phyloP scores from a whole-genome alignment of 2,888 invertebrate genomes.

The Spatulosminthurus flaviceps region DNA sequence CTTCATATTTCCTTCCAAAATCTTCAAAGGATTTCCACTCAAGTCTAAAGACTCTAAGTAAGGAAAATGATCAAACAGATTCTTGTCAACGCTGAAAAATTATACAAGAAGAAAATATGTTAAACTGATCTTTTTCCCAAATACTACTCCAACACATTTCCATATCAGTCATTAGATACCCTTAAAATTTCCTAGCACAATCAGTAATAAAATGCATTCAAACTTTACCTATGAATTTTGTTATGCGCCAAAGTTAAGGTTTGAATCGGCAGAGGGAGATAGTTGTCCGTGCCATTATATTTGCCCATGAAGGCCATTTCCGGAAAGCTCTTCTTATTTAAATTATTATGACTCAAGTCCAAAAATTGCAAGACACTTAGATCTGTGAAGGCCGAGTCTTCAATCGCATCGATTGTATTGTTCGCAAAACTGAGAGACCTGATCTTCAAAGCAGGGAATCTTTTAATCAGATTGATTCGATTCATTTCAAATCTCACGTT shows the following conservation, averaged over 20 bases:
- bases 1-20: constrained; percentile 73
- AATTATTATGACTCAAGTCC: constrained; percentile 57
- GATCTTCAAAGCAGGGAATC: constrained; percentile 50
- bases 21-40: constrained; percentile 77
- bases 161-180: no score
- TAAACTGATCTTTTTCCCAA: no score
- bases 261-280: constrained; percentile 54
- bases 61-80: constrained; percentile 79
- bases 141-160: no score
- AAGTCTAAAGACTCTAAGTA: constrained; percentile 75
- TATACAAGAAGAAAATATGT: not conserved
- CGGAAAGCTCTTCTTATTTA: constrained; percentile 46
- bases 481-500: constrained; percentile 54
- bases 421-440: constrained; percentile 46
- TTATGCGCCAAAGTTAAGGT: constrained; percentile 57
- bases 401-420: constrained; percentile 55
- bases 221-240: constrained; percentile 54
- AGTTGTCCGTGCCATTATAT: constrained; percentile 46
- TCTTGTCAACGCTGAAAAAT: constrained; percentile 67
- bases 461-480: constrained; percentile 39
- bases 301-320: constrained; percentile 55
- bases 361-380: constrained; percentile 47
- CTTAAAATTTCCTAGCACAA: no score
- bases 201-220: no score
- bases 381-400: constrained; percentile 55